These are phyloP conservation scores for Columba guinea DNA, from an alignment of 2,797 vertebrate genomes.

Conservation along the genomic window DNA sequence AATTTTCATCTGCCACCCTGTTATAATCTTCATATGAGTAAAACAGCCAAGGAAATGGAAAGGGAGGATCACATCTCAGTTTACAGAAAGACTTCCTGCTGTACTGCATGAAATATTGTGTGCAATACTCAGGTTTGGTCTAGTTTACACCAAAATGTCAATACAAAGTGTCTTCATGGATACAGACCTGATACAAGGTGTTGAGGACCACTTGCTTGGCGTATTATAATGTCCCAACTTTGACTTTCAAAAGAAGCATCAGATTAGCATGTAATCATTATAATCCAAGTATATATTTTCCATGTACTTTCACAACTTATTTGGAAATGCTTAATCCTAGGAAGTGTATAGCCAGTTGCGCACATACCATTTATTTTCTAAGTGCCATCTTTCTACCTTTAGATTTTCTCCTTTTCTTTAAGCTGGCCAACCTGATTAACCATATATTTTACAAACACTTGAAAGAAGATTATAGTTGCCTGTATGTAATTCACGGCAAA, in stretches of 20 bases:
- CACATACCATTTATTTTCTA: background rate
- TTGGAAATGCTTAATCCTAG: background rate
- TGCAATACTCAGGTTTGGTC: background rate
- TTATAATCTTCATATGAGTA: background rate
- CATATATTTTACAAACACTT: background rate
- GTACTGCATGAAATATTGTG: rapidly evolving
- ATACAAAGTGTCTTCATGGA: background rate
- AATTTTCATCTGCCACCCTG: background rate
- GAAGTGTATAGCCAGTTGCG: background rate
- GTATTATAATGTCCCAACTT: background rate
- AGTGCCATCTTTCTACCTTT: background rate
- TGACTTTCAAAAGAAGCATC: background rate
- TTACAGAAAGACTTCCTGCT: background rate
- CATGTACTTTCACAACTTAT: background rate
- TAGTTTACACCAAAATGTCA: background rate
- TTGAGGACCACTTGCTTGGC: background rate
- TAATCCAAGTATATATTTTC: background rate
- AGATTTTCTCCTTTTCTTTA: background rate
- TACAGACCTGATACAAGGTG: background rate
- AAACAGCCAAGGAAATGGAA: background rate
- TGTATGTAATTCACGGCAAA: rapidly evolving
- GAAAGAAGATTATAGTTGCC: background rate
- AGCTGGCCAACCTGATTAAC: background rate
- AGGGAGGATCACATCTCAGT: background rate
- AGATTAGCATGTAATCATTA: background rate